phyloP scores from a whole-genome alignment of 2,888 invertebrate species.

The Metallyticus violacea region DNA sequence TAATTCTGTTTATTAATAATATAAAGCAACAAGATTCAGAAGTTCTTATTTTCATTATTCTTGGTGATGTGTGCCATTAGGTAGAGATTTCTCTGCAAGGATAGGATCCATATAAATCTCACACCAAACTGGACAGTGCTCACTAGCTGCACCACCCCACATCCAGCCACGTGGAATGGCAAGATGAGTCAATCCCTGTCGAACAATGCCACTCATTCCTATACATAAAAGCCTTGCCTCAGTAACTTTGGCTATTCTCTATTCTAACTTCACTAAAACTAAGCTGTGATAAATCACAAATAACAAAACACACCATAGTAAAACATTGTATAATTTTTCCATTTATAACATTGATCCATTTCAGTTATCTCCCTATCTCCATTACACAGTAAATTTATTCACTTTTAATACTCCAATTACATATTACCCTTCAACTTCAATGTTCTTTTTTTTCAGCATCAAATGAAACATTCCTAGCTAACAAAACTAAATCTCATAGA shows the following conservation, averaged over 20 bases:
- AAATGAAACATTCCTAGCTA: no score
- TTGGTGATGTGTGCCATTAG: neutral
- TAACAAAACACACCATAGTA: no score
- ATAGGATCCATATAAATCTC: slow-evolving; percentile 52
- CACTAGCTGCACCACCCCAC: slow-evolving; percentile 76
- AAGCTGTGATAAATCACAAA: no score
- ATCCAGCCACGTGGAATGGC: slow-evolving; percentile 82
- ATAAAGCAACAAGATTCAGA: neutral
- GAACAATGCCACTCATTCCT: slow-evolving; percentile 60
- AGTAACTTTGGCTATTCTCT: no score
- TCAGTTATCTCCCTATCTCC: no score
- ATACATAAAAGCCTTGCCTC: neutral
- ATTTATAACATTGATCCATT: no score
- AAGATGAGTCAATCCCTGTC: slow-evolving; percentile 68
- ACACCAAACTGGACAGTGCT: slow-evolving; percentile 74
- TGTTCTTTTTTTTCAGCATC: no score
- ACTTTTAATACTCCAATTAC: no score
- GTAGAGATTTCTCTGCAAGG: slow-evolving; percentile 16
- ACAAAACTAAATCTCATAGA: no score
- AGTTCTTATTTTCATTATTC: neutral
- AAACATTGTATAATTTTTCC: no score
- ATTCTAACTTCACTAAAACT: neutral
- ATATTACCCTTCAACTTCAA: no score
- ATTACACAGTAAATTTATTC: no score
- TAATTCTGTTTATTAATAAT: neutral